These are phyloP conservation scores for Buceros bicornis DNA, from an alignment of 2,797 vertebrate genomes.

Conservation along the genomic window DNA sequence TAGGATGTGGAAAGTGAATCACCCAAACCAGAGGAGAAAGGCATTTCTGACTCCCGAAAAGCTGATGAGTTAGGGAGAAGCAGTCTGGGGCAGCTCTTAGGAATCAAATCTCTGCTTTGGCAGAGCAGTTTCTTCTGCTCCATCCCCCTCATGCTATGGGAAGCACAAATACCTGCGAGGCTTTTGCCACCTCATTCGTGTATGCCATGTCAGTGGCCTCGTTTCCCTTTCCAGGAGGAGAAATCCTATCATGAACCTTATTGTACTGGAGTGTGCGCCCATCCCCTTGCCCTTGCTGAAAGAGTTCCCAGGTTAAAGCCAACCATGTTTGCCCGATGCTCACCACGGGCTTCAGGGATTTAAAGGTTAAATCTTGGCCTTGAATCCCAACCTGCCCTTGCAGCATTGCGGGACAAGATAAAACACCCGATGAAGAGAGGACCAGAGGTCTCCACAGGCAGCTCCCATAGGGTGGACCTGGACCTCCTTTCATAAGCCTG, in stretches of 20 bases:
- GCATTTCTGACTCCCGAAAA: not conserved
- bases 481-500: not conserved
- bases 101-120: not conserved
- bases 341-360: not conserved
- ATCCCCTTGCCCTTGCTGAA: not conserved
- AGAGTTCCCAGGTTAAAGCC: not conserved
- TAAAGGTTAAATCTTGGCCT: not conserved
- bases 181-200: fast-evolving
- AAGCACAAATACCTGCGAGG: not conserved
- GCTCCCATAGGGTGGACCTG: not conserved
- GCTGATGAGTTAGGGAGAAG: not conserved
- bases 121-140: not conserved
- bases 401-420: not conserved
- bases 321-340: not conserved
- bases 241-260: not conserved
- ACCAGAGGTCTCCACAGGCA: not conserved
- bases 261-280: not conserved
- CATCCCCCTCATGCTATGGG: not conserved
- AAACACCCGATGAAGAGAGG: not conserved
- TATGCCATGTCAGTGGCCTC: not conserved
- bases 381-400: not conserved
- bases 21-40: not conserved
- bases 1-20: conserved; percentile 41
- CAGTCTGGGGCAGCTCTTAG: not conserved
- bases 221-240: conserved; percentile 24